These are phyloP conservation scores for Dicrostonyx torquatus DNA, from an alignment of 2,797 vertebrate species.

Conservation along the genomic window DNA sequence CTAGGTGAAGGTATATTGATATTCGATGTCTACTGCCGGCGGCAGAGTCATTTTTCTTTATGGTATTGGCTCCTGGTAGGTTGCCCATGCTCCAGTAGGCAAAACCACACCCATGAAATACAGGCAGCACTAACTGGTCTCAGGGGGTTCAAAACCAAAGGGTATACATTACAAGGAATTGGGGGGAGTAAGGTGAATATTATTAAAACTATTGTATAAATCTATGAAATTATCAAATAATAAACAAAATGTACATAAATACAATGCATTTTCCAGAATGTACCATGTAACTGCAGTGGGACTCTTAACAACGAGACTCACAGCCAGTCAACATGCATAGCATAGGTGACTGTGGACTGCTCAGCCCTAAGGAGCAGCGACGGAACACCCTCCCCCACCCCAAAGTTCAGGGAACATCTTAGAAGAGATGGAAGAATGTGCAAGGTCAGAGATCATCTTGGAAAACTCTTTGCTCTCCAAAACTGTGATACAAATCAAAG, in stretches of 20 bases:
- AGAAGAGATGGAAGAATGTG: too few relatives aligned
- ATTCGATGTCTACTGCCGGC: neutral
- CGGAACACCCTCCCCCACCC: neutral
- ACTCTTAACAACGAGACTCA: neutral
- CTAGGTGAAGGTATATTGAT: neutral
- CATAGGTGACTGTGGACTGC: neutral
- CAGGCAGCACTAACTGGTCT: neutral
- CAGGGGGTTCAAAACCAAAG: neutral
- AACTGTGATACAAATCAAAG: neutral
- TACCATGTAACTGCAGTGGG: neutral
- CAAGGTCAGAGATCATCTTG: neutral
- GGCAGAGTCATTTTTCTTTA: neutral
- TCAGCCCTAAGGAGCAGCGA: neutral
- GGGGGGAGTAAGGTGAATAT: too few relatives aligned
- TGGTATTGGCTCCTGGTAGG: neutral
- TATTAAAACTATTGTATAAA: neutral
- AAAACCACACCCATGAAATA: neutral
- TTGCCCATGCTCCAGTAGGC: neutral
- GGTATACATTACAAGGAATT: neutral
- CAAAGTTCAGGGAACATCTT: neutral
- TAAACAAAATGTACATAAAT: neutral
- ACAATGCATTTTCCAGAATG: neutral
- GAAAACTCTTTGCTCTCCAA: neutral
- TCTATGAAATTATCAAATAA: neutral
- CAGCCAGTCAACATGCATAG: too few relatives aligned